Conservation (phyloP, 2,113 vertebrate species). For the Rutilus rutilus region DNA sequence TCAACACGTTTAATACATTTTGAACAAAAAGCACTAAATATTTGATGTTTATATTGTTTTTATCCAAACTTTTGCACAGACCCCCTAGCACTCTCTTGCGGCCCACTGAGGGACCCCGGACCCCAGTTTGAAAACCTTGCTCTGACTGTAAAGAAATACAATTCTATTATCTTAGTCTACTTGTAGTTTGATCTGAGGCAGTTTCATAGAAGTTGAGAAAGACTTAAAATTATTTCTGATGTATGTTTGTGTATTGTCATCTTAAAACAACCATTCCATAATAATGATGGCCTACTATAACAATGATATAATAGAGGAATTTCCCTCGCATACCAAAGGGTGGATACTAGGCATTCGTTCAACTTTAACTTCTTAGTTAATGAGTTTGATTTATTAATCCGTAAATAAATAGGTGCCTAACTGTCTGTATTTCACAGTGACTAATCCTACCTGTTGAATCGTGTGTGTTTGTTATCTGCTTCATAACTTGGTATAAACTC, state of each 20-base stretch:
- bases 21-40: no score
- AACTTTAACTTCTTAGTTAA: neutral
- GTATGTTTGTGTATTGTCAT: neutral
- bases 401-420: no score
- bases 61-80: no score
- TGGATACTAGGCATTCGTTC: neutral
- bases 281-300: neutral
- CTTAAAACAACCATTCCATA: neutral
- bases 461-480: neutral
- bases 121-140: no score
- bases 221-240: neutral
- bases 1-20: no score
- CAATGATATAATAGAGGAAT: neutral
- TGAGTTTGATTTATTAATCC: neutral
- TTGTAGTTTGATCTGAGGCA: neutral
- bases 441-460: neutral
- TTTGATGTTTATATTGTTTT: no score
- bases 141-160: neutral
- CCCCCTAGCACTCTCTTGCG: no score
- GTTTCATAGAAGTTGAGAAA: neutral
- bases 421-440: neutral
- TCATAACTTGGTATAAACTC: constrained; percentile 13
- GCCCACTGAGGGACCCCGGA: no score
- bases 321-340: constrained; percentile 9
- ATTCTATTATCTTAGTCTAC: neutral